Percentiles rank a stretch among this genome's conserved stretches.
Conservation (phyloP, 2,888 invertebrate species). For the Dexiosoma caninum region DNA sequence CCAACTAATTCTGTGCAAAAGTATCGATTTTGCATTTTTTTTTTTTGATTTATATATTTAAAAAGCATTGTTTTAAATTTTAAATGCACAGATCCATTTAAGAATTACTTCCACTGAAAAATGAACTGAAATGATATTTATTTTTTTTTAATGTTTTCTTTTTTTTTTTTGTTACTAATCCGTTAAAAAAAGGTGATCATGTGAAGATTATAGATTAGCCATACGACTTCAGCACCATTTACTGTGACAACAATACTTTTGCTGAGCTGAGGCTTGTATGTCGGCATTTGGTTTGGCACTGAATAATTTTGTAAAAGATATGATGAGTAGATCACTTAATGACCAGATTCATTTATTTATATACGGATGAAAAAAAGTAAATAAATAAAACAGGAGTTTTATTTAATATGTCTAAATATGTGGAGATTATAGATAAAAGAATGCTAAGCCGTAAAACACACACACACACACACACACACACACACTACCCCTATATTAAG, state of each 20-base stretch:
- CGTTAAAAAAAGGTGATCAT: constrained; percentile 57
- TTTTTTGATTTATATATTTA: no score
- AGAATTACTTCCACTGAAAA: no score
- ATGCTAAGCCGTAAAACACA: constrained; percentile 57
- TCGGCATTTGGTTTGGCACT: constrained; percentile 21
- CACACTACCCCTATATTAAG: background rate
- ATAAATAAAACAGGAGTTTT: constrained; percentile 40
- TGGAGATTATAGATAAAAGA: constrained; percentile 60
- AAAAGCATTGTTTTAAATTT: no score
- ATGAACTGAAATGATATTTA: constrained; percentile 16
- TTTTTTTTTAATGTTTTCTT: background rate
- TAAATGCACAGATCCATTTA: no score
- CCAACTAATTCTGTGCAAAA: no score
- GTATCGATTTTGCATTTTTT: no score
- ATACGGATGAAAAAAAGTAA: constrained; percentile 2
- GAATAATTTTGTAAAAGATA: constrained; percentile 46
- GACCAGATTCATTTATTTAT: constrained; percentile 51
- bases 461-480: no score
- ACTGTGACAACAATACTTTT: constrained; percentile 1
- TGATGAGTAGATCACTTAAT: constrained; percentile 44
- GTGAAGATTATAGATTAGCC: constrained; percentile 46
- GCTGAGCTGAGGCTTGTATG: background rate
- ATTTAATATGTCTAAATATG: constrained; percentile 62
- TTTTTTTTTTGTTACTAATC: constrained; percentile 33
- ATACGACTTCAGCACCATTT: constrained; percentile 46